A percentile compares a stretch with the other conserved stretches of the same genome.
Conservation (phyloP, 2,113 vertebrate genomes). For the Enhydra lutris region DNA sequence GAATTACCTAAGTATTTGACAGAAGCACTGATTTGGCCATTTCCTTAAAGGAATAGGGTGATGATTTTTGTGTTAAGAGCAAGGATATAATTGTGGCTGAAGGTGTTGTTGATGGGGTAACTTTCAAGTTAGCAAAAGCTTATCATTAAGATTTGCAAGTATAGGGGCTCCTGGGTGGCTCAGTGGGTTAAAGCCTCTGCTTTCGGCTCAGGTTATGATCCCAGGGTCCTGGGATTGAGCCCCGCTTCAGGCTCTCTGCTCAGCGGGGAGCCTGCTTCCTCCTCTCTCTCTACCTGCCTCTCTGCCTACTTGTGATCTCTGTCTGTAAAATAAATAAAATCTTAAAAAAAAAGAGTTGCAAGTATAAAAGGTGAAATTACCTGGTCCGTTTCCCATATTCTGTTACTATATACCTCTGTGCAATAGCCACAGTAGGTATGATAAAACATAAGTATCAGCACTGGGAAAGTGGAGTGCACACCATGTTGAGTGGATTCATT, state of each 20-base stretch:
- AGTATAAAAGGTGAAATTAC: not conserved
- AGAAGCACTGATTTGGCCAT: not conserved
- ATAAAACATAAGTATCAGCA: not conserved
- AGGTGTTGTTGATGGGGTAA: not conserved
- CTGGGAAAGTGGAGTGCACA: not conserved
- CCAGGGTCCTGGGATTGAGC: no score
- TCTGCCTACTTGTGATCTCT: no score
- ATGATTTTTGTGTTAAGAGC: not conserved
- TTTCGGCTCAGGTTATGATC: no score
- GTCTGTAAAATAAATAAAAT: no score
- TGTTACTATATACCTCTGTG: not conserved
- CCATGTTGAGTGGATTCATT: not conserved
- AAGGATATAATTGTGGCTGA: not conserved
- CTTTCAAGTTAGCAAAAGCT: not conserved
- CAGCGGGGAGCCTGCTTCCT: no score
- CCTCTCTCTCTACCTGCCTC: no score
- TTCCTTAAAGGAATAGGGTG: not conserved
- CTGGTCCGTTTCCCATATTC: not conserved
- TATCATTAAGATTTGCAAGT: not conserved
- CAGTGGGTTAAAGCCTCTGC: no score
- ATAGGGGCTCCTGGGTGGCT: no score
- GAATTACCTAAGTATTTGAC: not conserved
- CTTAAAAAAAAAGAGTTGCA: not conserved
- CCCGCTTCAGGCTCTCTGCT: no score
- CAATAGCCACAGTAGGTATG: not conserved